Percentiles rank a stretch among this genome's conserved stretches.
phyloP scores from a whole-genome alignment of 2,888 invertebrate genomes.

The Crepidodera aurea region DNA sequence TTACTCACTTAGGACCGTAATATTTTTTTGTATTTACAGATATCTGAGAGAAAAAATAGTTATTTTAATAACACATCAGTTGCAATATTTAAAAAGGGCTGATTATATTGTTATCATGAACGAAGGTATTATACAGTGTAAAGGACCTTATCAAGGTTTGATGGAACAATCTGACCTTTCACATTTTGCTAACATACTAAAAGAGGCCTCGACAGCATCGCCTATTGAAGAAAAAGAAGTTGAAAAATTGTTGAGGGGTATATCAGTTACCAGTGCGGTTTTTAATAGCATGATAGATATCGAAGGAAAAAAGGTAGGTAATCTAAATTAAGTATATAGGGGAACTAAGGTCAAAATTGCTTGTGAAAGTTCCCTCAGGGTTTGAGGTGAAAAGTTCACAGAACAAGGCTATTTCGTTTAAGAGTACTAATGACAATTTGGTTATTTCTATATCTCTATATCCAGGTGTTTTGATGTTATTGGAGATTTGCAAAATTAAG shows the following conservation, averaged over 20 bases:
- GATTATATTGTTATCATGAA: conserved; percentile 54
- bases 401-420: too few relatives aligned
- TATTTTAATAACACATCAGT: conserved; percentile 74
- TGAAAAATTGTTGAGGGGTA: conserved; percentile 39
- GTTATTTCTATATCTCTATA: too few relatives aligned
- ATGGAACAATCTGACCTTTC: conserved; percentile 22
- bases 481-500: too few relatives aligned
- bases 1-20: too few relatives aligned
- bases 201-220: conserved; percentile 37
- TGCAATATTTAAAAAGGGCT: conserved; percentile 69
- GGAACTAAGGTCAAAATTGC: too few relatives aligned
- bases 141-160: conserved; percentile 26
- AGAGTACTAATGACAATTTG: too few relatives aligned
- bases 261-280: conserved; percentile 45
- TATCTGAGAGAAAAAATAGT: conserved; percentile 67
- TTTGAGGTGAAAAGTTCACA: too few relatives aligned
- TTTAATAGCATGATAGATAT: conserved; percentile 48
- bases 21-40: too few relatives aligned
- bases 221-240: conserved; percentile 41
- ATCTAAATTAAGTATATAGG: too few relatives aligned
- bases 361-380: too few relatives aligned
- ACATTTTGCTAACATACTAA: conserved; percentile 57
- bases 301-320: conserved; percentile 47
- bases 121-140: conserved; percentile 59
- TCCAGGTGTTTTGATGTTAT: too few relatives aligned